Evolutionary conservation across 2,888 invertebrate genomes (phyloP), one percentile per base, ranked within the genome.

Genomic region (Brachyptera putata): DNA sequence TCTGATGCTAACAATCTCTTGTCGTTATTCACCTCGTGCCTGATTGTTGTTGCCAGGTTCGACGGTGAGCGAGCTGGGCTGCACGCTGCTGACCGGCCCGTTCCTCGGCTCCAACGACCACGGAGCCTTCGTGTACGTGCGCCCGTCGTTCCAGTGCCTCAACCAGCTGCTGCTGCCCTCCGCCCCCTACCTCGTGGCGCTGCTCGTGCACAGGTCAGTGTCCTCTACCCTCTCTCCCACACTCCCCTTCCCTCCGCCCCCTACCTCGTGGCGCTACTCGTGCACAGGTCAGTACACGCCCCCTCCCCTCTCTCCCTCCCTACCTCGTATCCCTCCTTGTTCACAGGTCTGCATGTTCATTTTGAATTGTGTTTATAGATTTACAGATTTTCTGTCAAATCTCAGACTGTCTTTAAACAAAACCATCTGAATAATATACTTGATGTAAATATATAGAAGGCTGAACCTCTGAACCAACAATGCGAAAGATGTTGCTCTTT

Each of bases 71-170:
- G 87, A 89, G 71, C 74, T 89, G 70, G 85, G 86, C 5, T 81
- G 86, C 67, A 84, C 84, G 11, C 78, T 85, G 68, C 84, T 84
- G 66, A 80, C 80, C 67, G 79, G 78, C 13, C 78, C 79, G 68
- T 82, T 89, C 67, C 74, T 89, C 61, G 85, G 83, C 46, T 85
- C 85, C 0, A 82, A 83, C 43, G 87, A 88, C 63, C 87, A 88
- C 69, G 86, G 87, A 11, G 92, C 91, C 39, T 90, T 92, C 73
- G 79, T 92, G n/a, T 91, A 85, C 69, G 83, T 92, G 63, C 79
- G 87, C 60, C 85, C 89, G 24, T 86, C 88, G 13, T 86, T 88
- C 74, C 91, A 92, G 72, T 92, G 91, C 73, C 75, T 91, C 64
- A 85, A 87, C 69, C 86, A 88, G 69, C 78, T 92, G 11, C 76